Evolutionary conservation across 2,113 vertebrate species (phyloP).

Genomic region (Lipophrys pholis): DNA sequence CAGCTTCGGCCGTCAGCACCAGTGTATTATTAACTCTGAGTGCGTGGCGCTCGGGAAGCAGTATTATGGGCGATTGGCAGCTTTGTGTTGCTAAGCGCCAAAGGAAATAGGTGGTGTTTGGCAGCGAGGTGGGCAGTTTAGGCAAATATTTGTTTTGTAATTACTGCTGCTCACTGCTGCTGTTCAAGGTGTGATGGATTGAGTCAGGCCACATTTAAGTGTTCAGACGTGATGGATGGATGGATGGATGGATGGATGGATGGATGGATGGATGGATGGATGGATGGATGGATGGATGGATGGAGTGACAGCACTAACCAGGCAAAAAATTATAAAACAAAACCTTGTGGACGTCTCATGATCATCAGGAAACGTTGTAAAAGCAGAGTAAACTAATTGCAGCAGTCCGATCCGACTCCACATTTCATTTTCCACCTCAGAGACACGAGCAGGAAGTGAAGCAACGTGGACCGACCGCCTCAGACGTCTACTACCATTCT

Average conservation of each 20-base stretch:
- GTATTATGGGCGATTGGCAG: conserved; percentile 34
- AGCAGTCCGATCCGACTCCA: no score
- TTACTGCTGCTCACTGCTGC: conserved; percentile 17
- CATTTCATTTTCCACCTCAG: no score
- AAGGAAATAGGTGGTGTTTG: conserved; percentile 53
- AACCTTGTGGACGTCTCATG: no score
- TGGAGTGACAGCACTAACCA: no score
- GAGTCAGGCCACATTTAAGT: background rate
- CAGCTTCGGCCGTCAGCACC: conserved; percentile 36
- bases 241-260: no score
- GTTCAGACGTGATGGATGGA: no score
- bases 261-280: no score
- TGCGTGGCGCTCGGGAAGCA: conserved; percentile 31
- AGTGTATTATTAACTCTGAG: conserved; percentile 60
- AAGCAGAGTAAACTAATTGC: no score
- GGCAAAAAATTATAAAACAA: no score
- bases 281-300: no score
- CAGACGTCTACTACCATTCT: conserved; percentile 1
- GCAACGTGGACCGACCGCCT: background rate
- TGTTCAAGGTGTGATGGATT: conserved; percentile 28
- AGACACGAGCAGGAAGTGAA: no score
- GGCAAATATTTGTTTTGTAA: conserved; percentile 55
- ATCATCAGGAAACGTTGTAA: no score
- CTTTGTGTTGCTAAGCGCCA: conserved; percentile 26
- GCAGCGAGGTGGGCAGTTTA: background rate